Conservation (phyloP, 1,140 invertebrate species). For the Drosophila ambigua region DNA sequence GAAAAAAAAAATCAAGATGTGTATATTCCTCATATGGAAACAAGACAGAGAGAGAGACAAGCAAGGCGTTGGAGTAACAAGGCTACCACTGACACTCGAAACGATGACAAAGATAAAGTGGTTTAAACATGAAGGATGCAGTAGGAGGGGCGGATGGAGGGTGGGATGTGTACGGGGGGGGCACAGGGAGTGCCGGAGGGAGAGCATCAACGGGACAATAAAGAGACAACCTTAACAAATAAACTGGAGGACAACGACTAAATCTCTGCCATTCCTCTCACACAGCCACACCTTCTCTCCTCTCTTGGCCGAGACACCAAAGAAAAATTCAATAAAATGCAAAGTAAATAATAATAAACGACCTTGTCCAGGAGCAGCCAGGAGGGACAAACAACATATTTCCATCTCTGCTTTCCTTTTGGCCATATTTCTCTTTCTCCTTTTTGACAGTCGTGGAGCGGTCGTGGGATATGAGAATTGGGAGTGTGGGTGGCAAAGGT, state of each 20-base stretch:
- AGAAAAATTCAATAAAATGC: constrained; percentile 73
- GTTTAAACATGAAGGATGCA: constrained; percentile 9
- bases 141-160: not conserved
- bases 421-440: constrained; percentile 10
- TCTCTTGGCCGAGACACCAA: not conserved
- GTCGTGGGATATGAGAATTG: constrained; percentile 64
- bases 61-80: constrained; percentile 48
- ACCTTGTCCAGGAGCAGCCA: constrained; percentile 54
- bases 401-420: too few relatives aligned
- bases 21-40: constrained; percentile 32
- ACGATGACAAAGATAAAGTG: constrained; percentile 68
- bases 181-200: too few relatives aligned
- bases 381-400: constrained; percentile 8
- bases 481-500: constrained; percentile 18
- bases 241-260: constrained; percentile 47
- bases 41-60: constrained; percentile 11
- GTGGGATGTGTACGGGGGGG: not conserved
- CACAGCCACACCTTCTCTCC: too few relatives aligned
- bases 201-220: constrained; percentile 40
- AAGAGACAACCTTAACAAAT: constrained; percentile 73
- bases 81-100: constrained; percentile 41
- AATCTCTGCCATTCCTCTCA: constrained; percentile 10
- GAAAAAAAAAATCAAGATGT: not conserved
- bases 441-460: constrained; percentile 51
- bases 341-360: constrained; percentile 78